A percentile compares a stretch with the other conserved stretches of the same genome.
phyloP scores from a whole-genome alignment of 2,113 vertebrate genomes.

The Misgurnus mizolepis region DNA sequence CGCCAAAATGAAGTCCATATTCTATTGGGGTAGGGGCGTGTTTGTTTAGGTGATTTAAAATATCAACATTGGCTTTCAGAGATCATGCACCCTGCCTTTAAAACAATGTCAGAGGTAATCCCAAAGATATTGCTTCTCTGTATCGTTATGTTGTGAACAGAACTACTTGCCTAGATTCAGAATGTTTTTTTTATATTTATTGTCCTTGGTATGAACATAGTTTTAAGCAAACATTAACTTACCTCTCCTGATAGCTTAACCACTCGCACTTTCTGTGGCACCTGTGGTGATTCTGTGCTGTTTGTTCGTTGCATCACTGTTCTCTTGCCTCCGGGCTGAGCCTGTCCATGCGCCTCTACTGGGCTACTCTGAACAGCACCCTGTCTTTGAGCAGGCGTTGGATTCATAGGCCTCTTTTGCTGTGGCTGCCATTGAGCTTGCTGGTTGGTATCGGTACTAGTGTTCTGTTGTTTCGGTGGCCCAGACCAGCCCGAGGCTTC shows the following conservation, averaged over 20 bases:
- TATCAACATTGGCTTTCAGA: no score
- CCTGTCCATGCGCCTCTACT: conserved; percentile 64
- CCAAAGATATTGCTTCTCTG: no score
- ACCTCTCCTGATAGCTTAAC: conserved; percentile 91
- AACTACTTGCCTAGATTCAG: no score
- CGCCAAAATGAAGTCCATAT: no score
- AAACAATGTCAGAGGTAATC: no score
- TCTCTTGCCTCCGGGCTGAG: conserved; percentile 83
- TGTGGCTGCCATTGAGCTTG: conserved; percentile 67
- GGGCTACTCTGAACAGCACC: conserved; percentile 41
- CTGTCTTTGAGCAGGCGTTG: conserved; percentile 57
- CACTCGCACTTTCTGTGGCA: conserved; percentile 90
- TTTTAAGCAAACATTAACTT: conserved; percentile 67
- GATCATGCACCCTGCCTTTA: no score
- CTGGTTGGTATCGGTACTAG: conserved; percentile 48
- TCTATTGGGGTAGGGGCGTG: no score
- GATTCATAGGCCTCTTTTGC: conserved; percentile 60
- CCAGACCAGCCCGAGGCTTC: conserved; percentile 23
- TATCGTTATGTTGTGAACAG: no score
- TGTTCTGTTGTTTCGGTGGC: conserved; percentile 47
- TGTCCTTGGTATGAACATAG: no score
- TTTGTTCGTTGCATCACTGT: conserved; percentile 93
- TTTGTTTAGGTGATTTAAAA: no score
- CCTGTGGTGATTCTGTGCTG: conserved; percentile 73
- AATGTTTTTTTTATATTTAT: no score